phyloP scores from a whole-genome alignment of 2,797 vertebrate genomes.

The Gymnopithys bicolor region DNA sequence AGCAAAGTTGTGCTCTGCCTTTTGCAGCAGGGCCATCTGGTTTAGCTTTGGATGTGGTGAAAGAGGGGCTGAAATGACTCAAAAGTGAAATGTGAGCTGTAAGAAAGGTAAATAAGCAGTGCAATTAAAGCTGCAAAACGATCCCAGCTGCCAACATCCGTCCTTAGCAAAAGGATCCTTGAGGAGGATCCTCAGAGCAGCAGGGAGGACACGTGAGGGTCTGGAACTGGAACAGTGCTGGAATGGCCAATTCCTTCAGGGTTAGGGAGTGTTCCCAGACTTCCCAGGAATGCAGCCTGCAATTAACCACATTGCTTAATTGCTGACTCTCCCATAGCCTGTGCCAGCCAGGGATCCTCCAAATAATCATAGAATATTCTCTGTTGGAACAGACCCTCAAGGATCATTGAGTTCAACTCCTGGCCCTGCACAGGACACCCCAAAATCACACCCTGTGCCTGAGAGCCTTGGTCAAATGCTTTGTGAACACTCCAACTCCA shows the following conservation, averaged over 20 bases:
- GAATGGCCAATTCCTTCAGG: rapidly evolving
- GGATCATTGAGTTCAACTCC: neutral
- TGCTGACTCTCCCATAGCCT: neutral
- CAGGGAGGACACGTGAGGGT: neutral
- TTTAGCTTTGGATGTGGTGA: neutral
- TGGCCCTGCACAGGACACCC: neutral
- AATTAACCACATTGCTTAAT: neutral
- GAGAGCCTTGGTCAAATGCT: rapidly evolving
- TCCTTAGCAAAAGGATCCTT: rapidly evolving
- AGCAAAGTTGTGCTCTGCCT: neutral
- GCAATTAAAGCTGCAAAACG: neutral
- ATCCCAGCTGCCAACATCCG: neutral
- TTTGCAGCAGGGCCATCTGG: neutral
- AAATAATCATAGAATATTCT: too few species aligned
- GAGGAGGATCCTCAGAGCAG: neutral
- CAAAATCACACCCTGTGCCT: neutral
- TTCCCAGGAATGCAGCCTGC: neutral
- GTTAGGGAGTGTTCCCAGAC: neutral
- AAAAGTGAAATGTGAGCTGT: neutral
- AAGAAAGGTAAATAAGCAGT: neutral
- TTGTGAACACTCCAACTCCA: neutral
- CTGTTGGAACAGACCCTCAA: neutral
- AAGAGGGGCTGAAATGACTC: neutral
- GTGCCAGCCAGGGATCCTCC: neutral
- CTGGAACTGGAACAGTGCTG: neutral